These are phyloP conservation scores for Cryptosula pallasiana DNA, from an alignment of 2,888 invertebrate species.

Conservation along the genomic window DNA sequence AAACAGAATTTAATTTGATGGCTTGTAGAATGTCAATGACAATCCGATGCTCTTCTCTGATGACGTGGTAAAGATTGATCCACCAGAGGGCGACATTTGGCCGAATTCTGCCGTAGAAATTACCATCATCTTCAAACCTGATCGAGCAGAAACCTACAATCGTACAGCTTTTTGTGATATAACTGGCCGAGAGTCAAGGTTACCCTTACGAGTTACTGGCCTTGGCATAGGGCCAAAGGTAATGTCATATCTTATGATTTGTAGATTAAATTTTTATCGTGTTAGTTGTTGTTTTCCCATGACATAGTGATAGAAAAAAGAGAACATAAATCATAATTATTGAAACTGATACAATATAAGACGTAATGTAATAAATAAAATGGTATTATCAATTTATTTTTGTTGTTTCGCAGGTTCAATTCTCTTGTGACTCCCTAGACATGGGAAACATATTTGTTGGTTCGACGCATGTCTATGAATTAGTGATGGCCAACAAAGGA, in stretches of 20 bases:
- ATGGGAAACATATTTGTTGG: slow-evolving; percentile 53
- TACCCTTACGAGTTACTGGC: slow-evolving; percentile 49
- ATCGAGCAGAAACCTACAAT: slow-evolving; percentile 46
- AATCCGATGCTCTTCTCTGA: slow-evolving; percentile 48
- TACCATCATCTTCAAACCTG: slow-evolving; percentile 50
- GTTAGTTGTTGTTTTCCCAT: neutral
- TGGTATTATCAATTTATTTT: no score
- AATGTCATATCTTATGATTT: neutral
- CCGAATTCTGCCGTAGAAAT: slow-evolving; percentile 50
- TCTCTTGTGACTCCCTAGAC: slow-evolving; percentile 49
- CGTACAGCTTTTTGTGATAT: slow-evolving; percentile 52
- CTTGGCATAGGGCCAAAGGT: slow-evolving; percentile 52
- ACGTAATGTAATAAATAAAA: no score
- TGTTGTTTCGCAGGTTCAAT: slow-evolving; percentile 32
- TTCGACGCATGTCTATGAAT: slow-evolving; percentile 51
- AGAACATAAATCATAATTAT: no score
- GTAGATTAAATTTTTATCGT: neutral
- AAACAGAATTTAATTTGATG: no score
- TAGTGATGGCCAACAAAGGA: slow-evolving; percentile 52
- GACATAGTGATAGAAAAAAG: no score
- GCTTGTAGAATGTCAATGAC: slow-evolving; percentile 39
- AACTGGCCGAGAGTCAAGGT: slow-evolving; percentile 50
- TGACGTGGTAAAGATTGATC: slow-evolving; percentile 50
- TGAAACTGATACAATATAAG: no score
- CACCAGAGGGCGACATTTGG: slow-evolving; percentile 53